phyloP scores from a whole-genome alignment of 2,888 invertebrate species.

The Drosophila kuntzei region DNA sequence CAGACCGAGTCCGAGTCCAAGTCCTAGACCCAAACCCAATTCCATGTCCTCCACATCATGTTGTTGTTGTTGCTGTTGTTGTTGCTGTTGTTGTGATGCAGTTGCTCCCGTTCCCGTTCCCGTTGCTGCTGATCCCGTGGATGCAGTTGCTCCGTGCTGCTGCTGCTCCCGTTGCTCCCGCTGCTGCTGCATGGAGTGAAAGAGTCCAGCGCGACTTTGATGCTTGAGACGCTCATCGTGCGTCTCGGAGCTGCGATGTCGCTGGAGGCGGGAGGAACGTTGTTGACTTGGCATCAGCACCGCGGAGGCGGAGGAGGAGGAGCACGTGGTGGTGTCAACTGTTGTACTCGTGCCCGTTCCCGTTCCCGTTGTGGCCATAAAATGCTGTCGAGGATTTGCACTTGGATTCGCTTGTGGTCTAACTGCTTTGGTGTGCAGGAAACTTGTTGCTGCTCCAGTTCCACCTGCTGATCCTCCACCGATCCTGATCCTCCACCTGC shows the following conservation, averaged over 20 bases:
- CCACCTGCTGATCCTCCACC: not conserved
- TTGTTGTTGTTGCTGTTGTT: constrained; percentile 55
- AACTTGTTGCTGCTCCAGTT: constrained; percentile 55
- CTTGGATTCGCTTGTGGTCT: constrained; percentile 24
- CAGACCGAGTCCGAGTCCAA: constrained; percentile 65
- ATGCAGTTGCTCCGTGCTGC: constrained; percentile 39
- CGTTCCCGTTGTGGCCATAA: constrained; percentile 35
- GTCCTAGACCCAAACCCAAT: constrained; percentile 68
- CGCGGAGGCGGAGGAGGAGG: not conserved
- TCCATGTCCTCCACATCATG: constrained; percentile 77
- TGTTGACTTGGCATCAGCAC: constrained; percentile 51
- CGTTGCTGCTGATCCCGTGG: constrained; percentile 59
- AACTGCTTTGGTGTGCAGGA: constrained; percentile 73
- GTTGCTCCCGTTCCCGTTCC: constrained; percentile 31
- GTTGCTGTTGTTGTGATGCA: constrained; percentile 63
- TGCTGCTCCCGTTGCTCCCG: constrained; percentile 67
- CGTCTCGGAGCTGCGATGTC: constrained; percentile 85
- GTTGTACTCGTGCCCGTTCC: not conserved
- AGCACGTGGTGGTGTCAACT: not conserved
- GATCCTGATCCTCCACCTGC: constrained; percentile 23
- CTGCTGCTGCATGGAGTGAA: constrained; percentile 81
- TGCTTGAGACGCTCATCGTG: constrained; percentile 84
- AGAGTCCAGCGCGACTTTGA: constrained; percentile 74
- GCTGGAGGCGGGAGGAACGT: constrained; percentile 83
- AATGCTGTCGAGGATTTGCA: constrained; percentile 55